These are phyloP conservation scores for Lobophora halterata DNA, from an alignment of 2,888 invertebrate species.

Conservation along the genomic window DNA sequence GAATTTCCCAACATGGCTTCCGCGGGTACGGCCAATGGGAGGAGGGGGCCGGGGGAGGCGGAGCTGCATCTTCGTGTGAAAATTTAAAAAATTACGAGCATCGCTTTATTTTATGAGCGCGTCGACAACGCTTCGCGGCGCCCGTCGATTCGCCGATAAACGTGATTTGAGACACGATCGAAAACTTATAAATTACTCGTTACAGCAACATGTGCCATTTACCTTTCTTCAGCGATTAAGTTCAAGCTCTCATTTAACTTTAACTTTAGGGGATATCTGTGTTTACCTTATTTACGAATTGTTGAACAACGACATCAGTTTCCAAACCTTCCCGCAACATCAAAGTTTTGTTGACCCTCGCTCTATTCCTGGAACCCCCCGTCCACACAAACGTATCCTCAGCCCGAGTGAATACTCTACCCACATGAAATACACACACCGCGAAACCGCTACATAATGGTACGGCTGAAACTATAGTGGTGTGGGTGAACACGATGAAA, in stretches of 20 bases:
- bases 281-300: constrained; percentile 42
- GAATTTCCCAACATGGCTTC: constrained; percentile 75
- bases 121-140: constrained; percentile 42
- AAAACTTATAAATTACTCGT: constrained; percentile 41
- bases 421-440: constrained; percentile 60
- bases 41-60: constrained; percentile 42
- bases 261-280: constrained; percentile 24
- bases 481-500: constrained; percentile 81
- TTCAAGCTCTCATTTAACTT: constrained; percentile 17
- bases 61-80: constrained; percentile 60
- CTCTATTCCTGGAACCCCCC: constrained; percentile 64
- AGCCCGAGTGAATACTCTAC: constrained; percentile 42
- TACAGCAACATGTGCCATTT: constrained; percentile 21
- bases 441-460: constrained; percentile 56
- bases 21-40: constrained; percentile 55
- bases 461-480: constrained; percentile 62
- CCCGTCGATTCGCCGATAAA: constrained; percentile 39
- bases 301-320: constrained; percentile 46
- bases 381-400: constrained; percentile 43
- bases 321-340: constrained; percentile 53
- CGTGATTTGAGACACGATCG: constrained; percentile 40
- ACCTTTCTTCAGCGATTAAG: constrained; percentile 25
- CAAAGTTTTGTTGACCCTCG: constrained; percentile 66
- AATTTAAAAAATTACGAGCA: constrained; percentile 60
- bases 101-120: constrained; percentile 55